These are phyloP conservation scores for Drosophila gaucha DNA, from an alignment of 2,888 invertebrate species.

Conservation along the genomic window DNA sequence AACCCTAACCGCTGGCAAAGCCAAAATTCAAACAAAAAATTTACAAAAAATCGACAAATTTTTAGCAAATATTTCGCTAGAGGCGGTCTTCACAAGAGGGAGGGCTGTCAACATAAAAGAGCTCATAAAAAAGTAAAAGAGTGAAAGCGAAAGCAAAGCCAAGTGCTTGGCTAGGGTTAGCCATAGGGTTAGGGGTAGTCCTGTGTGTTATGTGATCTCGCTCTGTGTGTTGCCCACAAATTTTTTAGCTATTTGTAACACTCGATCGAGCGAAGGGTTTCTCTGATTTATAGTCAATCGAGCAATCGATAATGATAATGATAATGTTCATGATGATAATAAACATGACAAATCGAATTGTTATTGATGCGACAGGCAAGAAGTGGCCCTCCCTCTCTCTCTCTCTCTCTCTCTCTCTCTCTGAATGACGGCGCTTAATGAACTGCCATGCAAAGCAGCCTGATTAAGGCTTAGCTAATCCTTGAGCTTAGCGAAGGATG, in stretches of 20 bases:
- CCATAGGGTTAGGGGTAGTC: slow-evolving; percentile 40
- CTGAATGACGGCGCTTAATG: slow-evolving; percentile 41
- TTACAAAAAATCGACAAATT: slow-evolving; percentile 48
- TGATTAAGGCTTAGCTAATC: slow-evolving; percentile 37
- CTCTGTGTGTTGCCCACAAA: slow-evolving; percentile 65
- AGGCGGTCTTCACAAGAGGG: slow-evolving; percentile 21
- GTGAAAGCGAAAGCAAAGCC: slow-evolving; percentile 47
- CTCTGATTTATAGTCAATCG: slow-evolving; percentile 65
- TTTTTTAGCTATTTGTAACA: slow-evolving; percentile 74
- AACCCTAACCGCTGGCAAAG: slow-evolving; percentile 32
- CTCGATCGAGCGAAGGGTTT: slow-evolving; percentile 44
- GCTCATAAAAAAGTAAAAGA: slow-evolving; percentile 15
- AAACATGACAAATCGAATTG: slow-evolving; percentile 51
- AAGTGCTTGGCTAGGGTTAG: slow-evolving; percentile 31
- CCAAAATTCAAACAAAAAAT: slow-evolving; percentile 33
- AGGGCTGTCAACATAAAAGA: slow-evolving; percentile 47
- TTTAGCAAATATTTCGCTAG: slow-evolving; percentile 52
- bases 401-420: too few species aligned
- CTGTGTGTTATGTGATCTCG: slow-evolving; percentile 47
- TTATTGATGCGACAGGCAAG: slow-evolving; percentile 19
- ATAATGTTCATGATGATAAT: slow-evolving; percentile 52
- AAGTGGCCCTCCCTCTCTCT: not conserved
- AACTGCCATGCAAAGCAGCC: slow-evolving; percentile 33
- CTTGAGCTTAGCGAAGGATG: slow-evolving; percentile 21
- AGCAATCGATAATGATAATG: slow-evolving; percentile 47